phyloP scores from a whole-genome alignment of 2,113 vertebrate genomes.

The Otus sunia region DNA sequence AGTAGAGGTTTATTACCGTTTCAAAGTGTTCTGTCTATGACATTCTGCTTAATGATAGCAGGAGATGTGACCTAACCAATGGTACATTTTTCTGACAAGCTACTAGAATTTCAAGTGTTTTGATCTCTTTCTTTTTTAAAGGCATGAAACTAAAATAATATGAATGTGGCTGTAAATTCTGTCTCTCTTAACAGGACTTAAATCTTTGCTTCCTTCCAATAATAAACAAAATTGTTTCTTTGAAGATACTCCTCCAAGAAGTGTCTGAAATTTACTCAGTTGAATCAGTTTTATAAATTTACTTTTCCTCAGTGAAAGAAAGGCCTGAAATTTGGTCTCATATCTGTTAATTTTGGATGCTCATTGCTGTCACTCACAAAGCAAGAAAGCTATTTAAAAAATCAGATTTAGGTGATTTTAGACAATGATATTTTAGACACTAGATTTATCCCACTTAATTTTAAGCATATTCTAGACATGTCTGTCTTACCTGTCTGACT shows the following conservation, averaged over 20 bases:
- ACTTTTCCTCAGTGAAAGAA: background rate
- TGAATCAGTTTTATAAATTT: background rate
- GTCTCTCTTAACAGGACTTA: background rate
- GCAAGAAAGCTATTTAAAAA: background rate
- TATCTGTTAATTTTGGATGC: background rate
- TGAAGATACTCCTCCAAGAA: background rate
- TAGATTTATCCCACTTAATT: background rate
- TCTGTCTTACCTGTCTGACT: background rate
- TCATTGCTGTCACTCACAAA: background rate
- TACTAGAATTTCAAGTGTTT: constrained; percentile 31
- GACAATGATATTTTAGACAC: background rate
- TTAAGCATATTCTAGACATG: background rate
- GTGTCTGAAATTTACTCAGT: background rate
- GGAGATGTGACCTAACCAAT: constrained; percentile 28
- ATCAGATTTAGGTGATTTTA: background rate
- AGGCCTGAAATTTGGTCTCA: background rate
- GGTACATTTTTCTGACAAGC: constrained; percentile 35
- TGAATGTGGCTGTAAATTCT: background rate
- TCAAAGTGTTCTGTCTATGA: constrained; percentile 40
- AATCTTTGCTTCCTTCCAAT: constrained; percentile 3
- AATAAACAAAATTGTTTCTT: background rate
- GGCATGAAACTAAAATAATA: background rate
- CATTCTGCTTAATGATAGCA: constrained; percentile 30
- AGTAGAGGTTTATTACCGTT: background rate
- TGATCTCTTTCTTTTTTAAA: constrained; percentile 30